Base-by-base conservation (phyloP, 2,888 invertebrate species). In the Lymantria dispar region DNA sequence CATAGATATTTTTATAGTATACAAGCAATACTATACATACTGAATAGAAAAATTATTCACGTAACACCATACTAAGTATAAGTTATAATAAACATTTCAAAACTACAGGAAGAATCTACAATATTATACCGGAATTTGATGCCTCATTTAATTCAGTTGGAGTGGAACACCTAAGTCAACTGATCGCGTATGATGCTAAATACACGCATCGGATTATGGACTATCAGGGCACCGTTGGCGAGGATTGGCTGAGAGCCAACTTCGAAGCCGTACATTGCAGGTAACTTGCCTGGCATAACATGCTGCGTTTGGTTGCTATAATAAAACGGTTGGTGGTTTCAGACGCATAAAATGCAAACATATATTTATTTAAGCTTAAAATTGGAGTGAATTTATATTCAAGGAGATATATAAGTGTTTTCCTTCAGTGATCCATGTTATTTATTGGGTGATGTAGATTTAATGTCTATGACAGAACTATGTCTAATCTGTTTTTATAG, bases 161-260 rank as follows among this genome's bases (percentile, higher is more conserved):
- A 44, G 41, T 36, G 29, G 9, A 45, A 36, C 42, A 43, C 45
- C 52, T 52, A 52, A 48, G 47, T 52, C 46, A 48, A 45, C 36
- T 36, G 48, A 48, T 48, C 39, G 36, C 33, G 33, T 52, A 52
- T 45, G 42, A 52, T 38, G 54, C 62, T 56, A 61, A 67, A 64
- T 56, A 64, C 61, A 59, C 49, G 43, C 56, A 60, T 43, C 60
- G 58, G 65, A 56, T 68, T 68, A 68, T 65, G 44, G 49, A 43
- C 58, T 58, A 67, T 67, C 66, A 62, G 54, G 65, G 54, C 50
- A 52, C 54, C 50, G 53, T 53, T 54, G 53, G 68, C 41, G 45
- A 43, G 40, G 52, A 55, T 52, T 67, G 66, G 66, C 68, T 14
- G 12, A 9, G 39, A 39, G 68, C 66, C 66, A 67, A 58, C 56